phyloP scores from a whole-genome alignment of 2,888 invertebrate genomes.

The Melinaea marsaeus region DNA sequence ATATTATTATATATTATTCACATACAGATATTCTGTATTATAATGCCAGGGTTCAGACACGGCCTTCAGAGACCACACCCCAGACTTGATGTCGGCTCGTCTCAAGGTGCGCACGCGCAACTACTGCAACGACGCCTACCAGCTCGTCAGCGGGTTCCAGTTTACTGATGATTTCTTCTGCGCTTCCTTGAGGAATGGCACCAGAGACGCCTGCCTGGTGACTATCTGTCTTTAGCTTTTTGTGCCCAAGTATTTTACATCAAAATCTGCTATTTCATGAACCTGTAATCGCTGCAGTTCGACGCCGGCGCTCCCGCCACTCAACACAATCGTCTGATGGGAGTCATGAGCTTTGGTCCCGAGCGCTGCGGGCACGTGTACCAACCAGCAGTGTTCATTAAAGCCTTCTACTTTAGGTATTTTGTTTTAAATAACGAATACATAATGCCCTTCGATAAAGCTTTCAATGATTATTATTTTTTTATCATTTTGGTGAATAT shows the following conservation, averaged over 20 bases:
- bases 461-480: too few relatives aligned
- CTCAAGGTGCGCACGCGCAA: conserved; percentile 64
- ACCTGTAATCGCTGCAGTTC: conserved; percentile 42
- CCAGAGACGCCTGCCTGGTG: conserved; percentile 68
- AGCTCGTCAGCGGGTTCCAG: conserved; percentile 67
- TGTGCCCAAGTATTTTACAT: too few relatives aligned
- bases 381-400: conserved; percentile 69
- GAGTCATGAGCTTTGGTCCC: conserved; percentile 71
- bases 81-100: conserved; percentile 54
- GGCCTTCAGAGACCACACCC: conserved; percentile 59
- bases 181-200: conserved; percentile 65
- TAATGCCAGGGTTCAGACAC: conserved; percentile 54
- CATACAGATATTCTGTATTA: neutral
- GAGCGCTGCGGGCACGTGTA: conserved; percentile 62
- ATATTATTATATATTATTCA: neutral
- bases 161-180: conserved; percentile 70
- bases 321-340: conserved; percentile 63
- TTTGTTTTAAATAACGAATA: too few relatives aligned
- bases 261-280: too few relatives aligned
- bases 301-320: conserved; percentile 71
- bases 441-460: too few relatives aligned
- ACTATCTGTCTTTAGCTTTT: conserved; percentile 9
- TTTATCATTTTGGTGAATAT: too few relatives aligned
- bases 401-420: conserved; percentile 68
- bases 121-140: conserved; percentile 67